Base-by-base conservation (phyloP, 2,797 vertebrate species). In the Cynodonichthys magdalenae region DNA sequence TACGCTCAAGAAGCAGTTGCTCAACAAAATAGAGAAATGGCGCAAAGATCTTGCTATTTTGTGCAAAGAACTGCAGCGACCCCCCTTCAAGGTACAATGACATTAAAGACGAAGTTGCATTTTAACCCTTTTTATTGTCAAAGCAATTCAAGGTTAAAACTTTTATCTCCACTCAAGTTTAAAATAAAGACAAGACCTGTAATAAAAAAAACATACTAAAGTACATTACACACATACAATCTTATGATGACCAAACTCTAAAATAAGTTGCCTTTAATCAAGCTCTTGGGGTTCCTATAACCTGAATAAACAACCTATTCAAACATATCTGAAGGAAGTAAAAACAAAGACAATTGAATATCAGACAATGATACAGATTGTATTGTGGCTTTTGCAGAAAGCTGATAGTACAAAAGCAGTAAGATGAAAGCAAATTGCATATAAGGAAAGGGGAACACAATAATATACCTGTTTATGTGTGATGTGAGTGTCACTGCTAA, bases 21-120 rank as follows among this genome's bases (percentile, higher is more conserved):
- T 95, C 51, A 94, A 84, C 62, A 96, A 87, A 82, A 96, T 98
- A 0, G 77, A 90, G 0, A 0, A 80, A 5, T 95, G 92, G 64
- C 92, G 85, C 4, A 92, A 93, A 45, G 95, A 98, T 55, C 80
- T 96, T 1, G 69, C 46, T 0, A 3, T 15, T 0, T 82, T 99
- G 67, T 95, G 92, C 74, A 60, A 0, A 19, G 96, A 99, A 74
- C 92, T 99, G 50, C 91, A 89, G 15, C 59, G 96, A 6, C 79
- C 91, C 8, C 89, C 92, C 0, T 93, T 93, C 66, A 89, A 96
- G 94, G 97, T 98, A 77, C 49, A 24, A 20, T 55, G 17, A 11
- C 1, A 3, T 59, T 47, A 1, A 31, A 31, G 31, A 31, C 6
- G 8, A 24, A 24, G 29, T 31, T 31, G 29, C 29, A 31, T 31